Conservation (phyloP, 1,140 invertebrate genomes). For the Drosophila yakuba region DNA sequence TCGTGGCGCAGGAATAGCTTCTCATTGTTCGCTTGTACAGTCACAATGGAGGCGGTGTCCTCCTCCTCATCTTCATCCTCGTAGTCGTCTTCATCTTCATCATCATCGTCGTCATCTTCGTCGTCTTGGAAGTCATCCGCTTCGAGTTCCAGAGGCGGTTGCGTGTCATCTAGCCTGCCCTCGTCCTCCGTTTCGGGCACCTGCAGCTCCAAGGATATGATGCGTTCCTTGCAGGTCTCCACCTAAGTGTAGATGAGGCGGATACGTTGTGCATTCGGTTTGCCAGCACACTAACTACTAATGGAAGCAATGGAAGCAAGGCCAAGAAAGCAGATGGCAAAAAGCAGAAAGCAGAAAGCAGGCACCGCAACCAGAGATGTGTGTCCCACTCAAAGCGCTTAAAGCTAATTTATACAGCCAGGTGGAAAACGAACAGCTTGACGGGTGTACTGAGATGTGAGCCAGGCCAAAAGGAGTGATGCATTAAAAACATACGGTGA, state of each 20-base stretch:
- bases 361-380: slow-evolving; percentile 53
- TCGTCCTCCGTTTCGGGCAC: slow-evolving; percentile 77
- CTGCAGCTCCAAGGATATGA: slow-evolving; percentile 92
- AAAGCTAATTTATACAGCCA: slow-evolving; percentile 42
- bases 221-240: slow-evolving; percentile 94
- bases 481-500: slow-evolving; percentile 4
- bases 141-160: slow-evolving; percentile 59
- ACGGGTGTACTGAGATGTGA: slow-evolving; percentile 13
- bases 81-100: slow-evolving; percentile 44
- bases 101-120: slow-evolving; percentile 39
- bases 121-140: slow-evolving; percentile 52
- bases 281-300: slow-evolving; percentile 60
- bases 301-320: slow-evolving; percentile 61
- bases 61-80: slow-evolving; percentile 75
- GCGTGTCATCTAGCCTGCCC: slow-evolving; percentile 62
- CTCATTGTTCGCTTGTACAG: slow-evolving; percentile 77
- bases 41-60: slow-evolving; percentile 83
- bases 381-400: slow-evolving; percentile 17
- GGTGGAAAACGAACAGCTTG: slow-evolving; percentile 30
- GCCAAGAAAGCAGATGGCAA: slow-evolving; percentile 37
- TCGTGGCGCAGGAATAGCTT: slow-evolving; percentile 79
- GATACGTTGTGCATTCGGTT: slow-evolving; percentile 72
- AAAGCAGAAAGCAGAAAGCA: slow-evolving; percentile 1
- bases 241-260: slow-evolving; percentile 87
- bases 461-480: slow-evolving; percentile 5